A percentile compares a stretch with the other conserved stretches of the same genome.
phyloP scores from a whole-genome alignment of 2,888 invertebrate genomes.

The Campopleginae sp. region DNA sequence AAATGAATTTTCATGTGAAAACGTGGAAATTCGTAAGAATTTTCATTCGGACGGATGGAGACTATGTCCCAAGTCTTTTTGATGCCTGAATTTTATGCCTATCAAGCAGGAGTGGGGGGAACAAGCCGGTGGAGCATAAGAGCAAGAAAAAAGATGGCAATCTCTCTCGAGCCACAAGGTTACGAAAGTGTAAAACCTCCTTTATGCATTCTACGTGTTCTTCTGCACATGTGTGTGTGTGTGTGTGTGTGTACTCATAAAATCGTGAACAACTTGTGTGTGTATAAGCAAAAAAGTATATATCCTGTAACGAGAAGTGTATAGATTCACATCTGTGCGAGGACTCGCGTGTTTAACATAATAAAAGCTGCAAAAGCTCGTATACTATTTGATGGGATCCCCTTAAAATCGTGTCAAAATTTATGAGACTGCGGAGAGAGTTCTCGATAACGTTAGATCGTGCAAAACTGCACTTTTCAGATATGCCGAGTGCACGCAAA shows the following conservation, averaged over 20 bases:
- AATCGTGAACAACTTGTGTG: slow-evolving; percentile 18
- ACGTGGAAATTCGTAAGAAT: background rate
- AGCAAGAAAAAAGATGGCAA: background rate
- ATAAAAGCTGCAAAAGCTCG: background rate
- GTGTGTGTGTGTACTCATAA: background rate
- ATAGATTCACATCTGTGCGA: background rate
- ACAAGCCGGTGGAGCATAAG: background rate
- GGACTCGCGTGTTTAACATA: background rate
- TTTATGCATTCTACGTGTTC: background rate
- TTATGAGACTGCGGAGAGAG: background rate
- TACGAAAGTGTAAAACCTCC: slow-evolving; percentile 62
- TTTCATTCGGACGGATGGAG: background rate
- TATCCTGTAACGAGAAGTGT: background rate
- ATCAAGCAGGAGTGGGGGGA: background rate
- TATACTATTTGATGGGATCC: background rate
- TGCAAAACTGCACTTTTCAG: background rate
- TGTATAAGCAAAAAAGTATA: slow-evolving; percentile 22
- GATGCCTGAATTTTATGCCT: background rate
- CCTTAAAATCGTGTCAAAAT: background rate
- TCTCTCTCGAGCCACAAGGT: slow-evolving; percentile 56
- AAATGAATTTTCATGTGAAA: background rate
- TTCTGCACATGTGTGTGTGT: background rate
- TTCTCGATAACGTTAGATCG: background rate
- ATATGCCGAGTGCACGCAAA: background rate
- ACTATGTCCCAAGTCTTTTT: background rate